Conservation (phyloP, 2,888 invertebrate species). For the Parascotia fuliginaria region DNA sequence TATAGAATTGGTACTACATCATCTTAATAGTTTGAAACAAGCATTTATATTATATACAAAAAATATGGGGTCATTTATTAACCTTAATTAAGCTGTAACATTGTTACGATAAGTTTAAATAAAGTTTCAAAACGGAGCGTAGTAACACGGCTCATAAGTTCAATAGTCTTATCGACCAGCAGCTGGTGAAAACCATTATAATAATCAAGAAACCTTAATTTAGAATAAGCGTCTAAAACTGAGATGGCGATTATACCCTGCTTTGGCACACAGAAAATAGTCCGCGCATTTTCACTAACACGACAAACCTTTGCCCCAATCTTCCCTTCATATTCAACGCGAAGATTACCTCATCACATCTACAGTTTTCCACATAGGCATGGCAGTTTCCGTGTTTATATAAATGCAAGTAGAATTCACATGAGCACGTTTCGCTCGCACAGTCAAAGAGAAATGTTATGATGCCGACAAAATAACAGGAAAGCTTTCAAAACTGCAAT, state of each 20-base stretch:
- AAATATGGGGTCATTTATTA: slow-evolving; percentile 6
- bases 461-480: slow-evolving; percentile 13
- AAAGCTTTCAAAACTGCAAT: slow-evolving; percentile 11
- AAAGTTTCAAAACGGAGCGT: too few species aligned
- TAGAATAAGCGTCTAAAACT: too few species aligned
- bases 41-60: too few species aligned
- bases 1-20: too few species aligned
- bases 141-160: background rate
- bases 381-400: slow-evolving; percentile 33
- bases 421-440: slow-evolving; percentile 7
- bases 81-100: background rate
- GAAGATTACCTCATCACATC: slow-evolving; percentile 19
- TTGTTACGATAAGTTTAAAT: background rate
- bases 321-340: slow-evolving; percentile 2
- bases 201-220: too few species aligned
- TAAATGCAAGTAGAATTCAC: slow-evolving; percentile 19
- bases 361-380: slow-evolving; percentile 12
- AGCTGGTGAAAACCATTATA: too few species aligned
- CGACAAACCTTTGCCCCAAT: slow-evolving; percentile 18
- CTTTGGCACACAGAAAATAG: background rate
- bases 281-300: background rate
- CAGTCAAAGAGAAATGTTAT: slow-evolving; percentile 24
- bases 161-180: background rate
- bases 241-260: too few species aligned
- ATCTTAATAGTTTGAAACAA: too few species aligned